Conservation (phyloP, 2,797 vertebrate genomes). For the Catharus ustulatus region DNA sequence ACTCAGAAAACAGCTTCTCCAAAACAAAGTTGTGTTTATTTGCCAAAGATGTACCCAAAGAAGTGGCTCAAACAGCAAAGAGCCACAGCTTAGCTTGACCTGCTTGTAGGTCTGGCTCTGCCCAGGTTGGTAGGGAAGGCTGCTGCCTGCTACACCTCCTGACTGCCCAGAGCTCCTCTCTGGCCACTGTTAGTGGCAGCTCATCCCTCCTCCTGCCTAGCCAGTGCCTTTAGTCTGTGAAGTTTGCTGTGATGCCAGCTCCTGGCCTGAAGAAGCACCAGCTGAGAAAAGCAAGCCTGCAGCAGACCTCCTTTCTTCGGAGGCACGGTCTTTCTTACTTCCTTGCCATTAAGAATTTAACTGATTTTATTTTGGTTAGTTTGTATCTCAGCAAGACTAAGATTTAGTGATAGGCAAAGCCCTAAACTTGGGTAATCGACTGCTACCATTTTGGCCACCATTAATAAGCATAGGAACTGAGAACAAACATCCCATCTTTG, state of each 20-base stretch:
- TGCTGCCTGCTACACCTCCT: background rate
- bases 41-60: background rate
- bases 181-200: background rate
- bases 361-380: background rate
- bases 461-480: background rate
- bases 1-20: conserved; percentile 41
- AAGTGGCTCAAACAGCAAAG: background rate
- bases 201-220: background rate
- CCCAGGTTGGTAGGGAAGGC: background rate
- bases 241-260: background rate
- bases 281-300: background rate
- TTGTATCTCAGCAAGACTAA: background rate
- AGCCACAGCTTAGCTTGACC: background rate
- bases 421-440: background rate
- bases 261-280: background rate
- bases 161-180: background rate
- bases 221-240: background rate
- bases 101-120: background rate
- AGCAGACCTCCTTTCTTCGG: background rate
- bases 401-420: background rate
- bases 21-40: conserved; percentile 1
- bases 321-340: background rate
- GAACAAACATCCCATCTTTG: conserved; percentile 4
- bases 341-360: background rate
- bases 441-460: background rate